phyloP scores from a whole-genome alignment of 2,797 vertebrate genomes.

The Cephalopachus bancanus region DNA sequence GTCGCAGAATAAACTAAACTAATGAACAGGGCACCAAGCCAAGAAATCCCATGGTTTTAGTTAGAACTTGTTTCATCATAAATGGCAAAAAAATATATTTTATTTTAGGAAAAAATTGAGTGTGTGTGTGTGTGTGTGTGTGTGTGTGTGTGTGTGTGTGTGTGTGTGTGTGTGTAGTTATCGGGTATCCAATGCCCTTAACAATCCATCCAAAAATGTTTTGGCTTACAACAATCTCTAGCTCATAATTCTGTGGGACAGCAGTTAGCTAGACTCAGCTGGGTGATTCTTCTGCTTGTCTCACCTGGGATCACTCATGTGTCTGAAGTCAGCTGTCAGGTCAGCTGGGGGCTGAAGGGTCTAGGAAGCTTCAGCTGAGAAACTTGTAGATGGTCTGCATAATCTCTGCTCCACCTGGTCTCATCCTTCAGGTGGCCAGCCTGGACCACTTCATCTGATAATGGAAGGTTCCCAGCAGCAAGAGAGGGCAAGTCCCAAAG shows the following conservation, averaged over 20 bases:
- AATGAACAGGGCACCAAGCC: background rate
- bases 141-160: background rate
- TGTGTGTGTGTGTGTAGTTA: background rate
- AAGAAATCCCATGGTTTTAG: background rate
- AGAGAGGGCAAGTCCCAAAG: background rate
- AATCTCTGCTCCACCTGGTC: background rate
- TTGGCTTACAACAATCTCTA: background rate
- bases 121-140: background rate
- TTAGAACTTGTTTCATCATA: slow-evolving; percentile 26
- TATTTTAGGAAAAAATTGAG: background rate
- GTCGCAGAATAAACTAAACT: slow-evolving; percentile 1
- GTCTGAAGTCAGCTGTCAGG: background rate
- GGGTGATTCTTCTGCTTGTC: background rate
- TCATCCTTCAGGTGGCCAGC: background rate
- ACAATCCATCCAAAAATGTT: background rate
- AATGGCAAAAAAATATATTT: background rate
- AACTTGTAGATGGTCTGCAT: background rate
- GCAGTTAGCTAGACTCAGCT: background rate
- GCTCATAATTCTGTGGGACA: background rate
- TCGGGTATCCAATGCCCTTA: background rate
- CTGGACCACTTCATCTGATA: background rate
- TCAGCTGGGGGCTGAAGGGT: background rate
- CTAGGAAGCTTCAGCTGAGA: background rate
- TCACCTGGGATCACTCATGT: background rate
- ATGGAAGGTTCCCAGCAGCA: background rate